phyloP scores from a whole-genome alignment of 2,797 vertebrate genomes.

The Brotula barbata region DNA sequence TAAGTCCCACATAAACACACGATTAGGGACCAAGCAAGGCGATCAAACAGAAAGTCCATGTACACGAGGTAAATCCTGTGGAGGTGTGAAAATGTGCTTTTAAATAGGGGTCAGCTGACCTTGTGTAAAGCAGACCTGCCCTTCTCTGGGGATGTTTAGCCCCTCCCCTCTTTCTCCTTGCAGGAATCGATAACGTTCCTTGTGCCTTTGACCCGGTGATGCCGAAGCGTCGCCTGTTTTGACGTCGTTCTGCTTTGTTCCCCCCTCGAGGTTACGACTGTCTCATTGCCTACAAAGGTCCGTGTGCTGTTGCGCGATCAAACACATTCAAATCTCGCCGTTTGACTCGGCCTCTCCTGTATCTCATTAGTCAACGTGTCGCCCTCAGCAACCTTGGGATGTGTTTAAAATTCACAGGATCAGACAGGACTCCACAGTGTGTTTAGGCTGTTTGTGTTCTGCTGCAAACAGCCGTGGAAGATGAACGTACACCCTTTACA shows the following conservation, averaged over 20 bases:
- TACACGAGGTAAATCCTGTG: constrained; percentile 20
- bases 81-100: constrained; percentile 25
- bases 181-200: constrained; percentile 44
- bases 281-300: constrained; percentile 28
- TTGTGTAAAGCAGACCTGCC: constrained; percentile 9
- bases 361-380: constrained; percentile 49
- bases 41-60: constrained; percentile 21
- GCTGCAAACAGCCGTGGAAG: too few relatives aligned
- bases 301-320: constrained; percentile 51
- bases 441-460: constrained; percentile 14
- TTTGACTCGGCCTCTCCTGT: constrained; percentile 40
- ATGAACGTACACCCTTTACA: too few relatives aligned
- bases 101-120: constrained; percentile 31
- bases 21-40: constrained; percentile 28
- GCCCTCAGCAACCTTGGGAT: constrained; percentile 50
- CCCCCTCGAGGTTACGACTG: constrained; percentile 31
- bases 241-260: constrained; percentile 33
- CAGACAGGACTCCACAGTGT: constrained; percentile 14
- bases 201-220: constrained; percentile 36
- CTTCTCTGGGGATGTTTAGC: constrained; percentile 1
- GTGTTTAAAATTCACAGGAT: constrained; percentile 50
- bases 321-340: constrained; percentile 61
- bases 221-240: too few relatives aligned
- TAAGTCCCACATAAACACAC: not conserved
- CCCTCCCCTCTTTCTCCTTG: not conserved